Percentiles rank a stretch among this genome's conserved stretches.
Evolutionary conservation across 2,113 vertebrate genomes (phyloP).

Genomic region (Vimba vimba): DNA sequence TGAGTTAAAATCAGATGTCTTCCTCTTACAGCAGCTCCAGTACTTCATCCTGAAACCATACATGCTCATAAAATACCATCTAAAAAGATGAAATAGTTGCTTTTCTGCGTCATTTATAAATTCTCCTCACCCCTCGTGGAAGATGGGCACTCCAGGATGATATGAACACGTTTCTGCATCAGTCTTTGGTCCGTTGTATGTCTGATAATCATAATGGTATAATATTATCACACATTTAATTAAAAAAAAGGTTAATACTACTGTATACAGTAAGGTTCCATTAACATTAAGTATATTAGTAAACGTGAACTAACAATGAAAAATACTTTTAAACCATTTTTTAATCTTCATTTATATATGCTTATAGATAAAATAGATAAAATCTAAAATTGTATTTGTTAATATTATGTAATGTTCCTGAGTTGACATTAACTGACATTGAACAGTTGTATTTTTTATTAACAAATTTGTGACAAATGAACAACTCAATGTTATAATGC

Average conservation of each 20-base stretch:
- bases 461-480: neutral
- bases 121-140: slow-evolving; percentile 84
- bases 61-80: neutral
- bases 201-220: slow-evolving; percentile 64
- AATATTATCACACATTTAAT: neutral
- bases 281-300: too few species aligned
- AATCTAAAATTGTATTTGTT: too few species aligned
- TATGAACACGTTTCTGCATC: slow-evolving; percentile 79
- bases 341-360: too few species aligned
- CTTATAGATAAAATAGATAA: too few species aligned
- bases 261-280: too few species aligned
- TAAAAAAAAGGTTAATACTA: too few species aligned
- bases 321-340: too few species aligned
- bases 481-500: neutral
- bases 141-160: slow-evolving; percentile 85
- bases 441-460: too few species aligned
- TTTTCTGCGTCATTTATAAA: neutral
- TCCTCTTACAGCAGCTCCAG: slow-evolving; percentile 95
- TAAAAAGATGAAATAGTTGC: neutral
- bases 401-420: too few species aligned
- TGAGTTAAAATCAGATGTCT: slow-evolving; percentile 92
- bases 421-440: too few species aligned
- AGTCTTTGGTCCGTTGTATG: slow-evolving; percentile 74
- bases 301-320: too few species aligned
- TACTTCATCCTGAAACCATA: slow-evolving; percentile 88